Conservation (phyloP, 92 coral and sea anemone genomes). For the Phenganax subtilis region DNA sequence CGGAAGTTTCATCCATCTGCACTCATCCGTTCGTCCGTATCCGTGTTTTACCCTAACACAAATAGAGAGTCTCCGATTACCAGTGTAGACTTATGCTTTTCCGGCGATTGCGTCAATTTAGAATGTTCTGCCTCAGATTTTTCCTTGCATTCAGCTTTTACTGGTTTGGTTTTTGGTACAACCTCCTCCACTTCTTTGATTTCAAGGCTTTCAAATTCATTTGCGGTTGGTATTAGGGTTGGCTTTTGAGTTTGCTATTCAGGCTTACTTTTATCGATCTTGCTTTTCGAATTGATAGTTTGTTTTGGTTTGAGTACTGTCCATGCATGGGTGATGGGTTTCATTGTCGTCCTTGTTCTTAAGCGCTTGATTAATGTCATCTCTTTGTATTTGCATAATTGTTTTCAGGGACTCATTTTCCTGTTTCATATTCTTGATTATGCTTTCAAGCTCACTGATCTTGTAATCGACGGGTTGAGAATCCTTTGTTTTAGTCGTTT, state of each 20-base stretch:
- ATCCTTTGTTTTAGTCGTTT: too few species aligned
- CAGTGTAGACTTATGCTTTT: not conserved
- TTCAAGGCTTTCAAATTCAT: constrained; percentile 1
- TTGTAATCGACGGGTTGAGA: too few species aligned
- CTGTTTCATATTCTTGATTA: too few species aligned
- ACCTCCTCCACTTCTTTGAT: not conserved
- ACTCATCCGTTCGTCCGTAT: too few species aligned
- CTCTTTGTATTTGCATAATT: not conserved
- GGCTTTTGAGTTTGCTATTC: not conserved
- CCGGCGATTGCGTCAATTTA: too few species aligned
- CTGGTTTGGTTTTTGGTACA: not conserved
- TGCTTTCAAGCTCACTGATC: too few species aligned
- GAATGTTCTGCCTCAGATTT: not conserved
- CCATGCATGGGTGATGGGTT: not conserved
- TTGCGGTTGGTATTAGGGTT: not conserved
- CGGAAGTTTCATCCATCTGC: too few species aligned
- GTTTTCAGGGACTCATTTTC: too few species aligned
- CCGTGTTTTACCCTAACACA: too few species aligned
- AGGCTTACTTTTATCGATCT: not conserved
- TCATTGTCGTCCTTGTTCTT: not conserved
- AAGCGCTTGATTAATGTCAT: not conserved
- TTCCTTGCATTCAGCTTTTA: not conserved
- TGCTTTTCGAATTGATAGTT: not conserved
- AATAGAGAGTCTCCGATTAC: constrained; percentile 12
- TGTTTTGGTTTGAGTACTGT: not conserved